Evolutionary conservation across 2,113 vertebrate species (phyloP).

Genomic region (Pycnonotus jocosus): DNA sequence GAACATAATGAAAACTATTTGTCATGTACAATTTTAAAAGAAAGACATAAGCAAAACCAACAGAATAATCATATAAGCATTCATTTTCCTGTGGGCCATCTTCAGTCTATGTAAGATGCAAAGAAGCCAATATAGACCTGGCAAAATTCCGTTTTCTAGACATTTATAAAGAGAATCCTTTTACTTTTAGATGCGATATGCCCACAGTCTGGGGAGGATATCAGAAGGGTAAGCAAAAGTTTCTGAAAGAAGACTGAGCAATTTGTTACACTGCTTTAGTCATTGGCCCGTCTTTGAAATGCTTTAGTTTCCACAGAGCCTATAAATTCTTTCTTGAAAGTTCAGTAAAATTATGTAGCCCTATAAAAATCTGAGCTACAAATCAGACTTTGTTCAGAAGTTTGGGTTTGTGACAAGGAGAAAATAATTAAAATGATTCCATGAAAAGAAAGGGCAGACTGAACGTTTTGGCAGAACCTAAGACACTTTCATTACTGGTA

Average conservation of each 20-base stretch:
- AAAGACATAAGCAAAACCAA: neutral
- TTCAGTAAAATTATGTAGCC: constrained; percentile 10
- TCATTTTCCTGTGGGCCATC: neutral
- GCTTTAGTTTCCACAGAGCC: neutral
- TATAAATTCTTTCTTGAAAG: constrained; percentile 5
- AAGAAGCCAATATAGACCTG: neutral
- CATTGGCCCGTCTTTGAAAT: neutral
- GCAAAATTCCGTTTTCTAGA: neutral
- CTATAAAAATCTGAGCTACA: constrained; percentile 28
- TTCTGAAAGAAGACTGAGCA: neutral
- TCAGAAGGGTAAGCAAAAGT: neutral
- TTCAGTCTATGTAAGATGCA: neutral
- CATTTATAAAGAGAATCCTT: neutral
- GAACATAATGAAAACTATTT: neutral
- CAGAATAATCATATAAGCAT: neutral
- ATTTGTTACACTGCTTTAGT: neutral
- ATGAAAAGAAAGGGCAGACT: neutral
- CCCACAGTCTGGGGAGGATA: neutral
- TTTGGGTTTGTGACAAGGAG: neutral
- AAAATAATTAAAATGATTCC: constrained; percentile 31
- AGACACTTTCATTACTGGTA: neutral
- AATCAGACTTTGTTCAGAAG: constrained; percentile 1
- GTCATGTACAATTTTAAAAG: neutral
- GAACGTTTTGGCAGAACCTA: neutral
- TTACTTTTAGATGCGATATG: neutral